These are phyloP conservation scores for Molossus alvarezi DNA, from an alignment of 2,797 vertebrate genomes.

Conservation along the genomic window DNA sequence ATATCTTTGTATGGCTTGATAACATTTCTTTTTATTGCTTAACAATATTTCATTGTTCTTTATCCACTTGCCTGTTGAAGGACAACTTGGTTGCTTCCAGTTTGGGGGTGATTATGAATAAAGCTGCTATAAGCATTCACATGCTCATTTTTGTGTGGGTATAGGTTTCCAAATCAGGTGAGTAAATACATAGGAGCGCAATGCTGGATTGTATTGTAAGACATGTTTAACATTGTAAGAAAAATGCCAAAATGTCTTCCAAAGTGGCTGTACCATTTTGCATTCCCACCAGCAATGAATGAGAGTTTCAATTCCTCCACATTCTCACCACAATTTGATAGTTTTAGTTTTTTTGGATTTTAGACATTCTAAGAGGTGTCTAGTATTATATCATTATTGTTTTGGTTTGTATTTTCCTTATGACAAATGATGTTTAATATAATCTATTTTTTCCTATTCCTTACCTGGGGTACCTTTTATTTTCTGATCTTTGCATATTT, in stretches of 20 bases:
- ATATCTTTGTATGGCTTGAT: neutral
- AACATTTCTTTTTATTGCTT: neutral
- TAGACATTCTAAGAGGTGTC: neutral
- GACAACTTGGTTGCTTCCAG: neutral
- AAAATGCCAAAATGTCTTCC: neutral
- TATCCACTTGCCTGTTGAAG: neutral
- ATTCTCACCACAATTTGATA: neutral
- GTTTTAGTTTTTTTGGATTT: neutral
- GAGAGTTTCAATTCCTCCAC: neutral
- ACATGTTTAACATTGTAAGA: neutral
- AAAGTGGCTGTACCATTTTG: neutral
- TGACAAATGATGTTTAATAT: neutral
- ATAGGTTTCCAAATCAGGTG: neutral
- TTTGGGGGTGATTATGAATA: neutral
- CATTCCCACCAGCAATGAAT: neutral
- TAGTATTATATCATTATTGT: neutral
- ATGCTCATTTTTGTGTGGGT: neutral
- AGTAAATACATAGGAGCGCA: neutral
- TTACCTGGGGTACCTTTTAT: neutral
- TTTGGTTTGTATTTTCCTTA: neutral
- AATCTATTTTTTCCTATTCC: neutral
- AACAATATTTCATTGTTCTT: neutral
- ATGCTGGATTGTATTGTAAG: neutral
- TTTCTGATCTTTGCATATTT: constrained; percentile 5
- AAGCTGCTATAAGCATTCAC: neutral